Conservation (phyloP, 2,888 invertebrate genomes). For the Meta bourneti region DNA sequence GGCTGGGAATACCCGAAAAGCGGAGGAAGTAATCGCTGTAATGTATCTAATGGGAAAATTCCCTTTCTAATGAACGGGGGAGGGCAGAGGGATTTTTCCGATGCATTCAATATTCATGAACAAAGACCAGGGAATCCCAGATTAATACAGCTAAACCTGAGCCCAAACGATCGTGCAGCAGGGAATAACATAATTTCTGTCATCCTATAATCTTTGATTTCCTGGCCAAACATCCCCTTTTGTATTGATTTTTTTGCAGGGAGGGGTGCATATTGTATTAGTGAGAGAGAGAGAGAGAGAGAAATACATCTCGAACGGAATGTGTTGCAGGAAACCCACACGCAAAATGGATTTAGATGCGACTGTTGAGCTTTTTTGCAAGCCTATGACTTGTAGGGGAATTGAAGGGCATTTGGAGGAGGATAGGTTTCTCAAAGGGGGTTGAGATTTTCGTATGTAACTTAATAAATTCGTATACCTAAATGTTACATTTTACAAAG, state of each 20-base stretch:
- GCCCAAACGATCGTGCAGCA: conserved; percentile 6
- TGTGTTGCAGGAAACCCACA: too few species aligned
- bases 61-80: conserved; percentile 6
- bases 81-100: background rate
- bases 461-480: too few species aligned
- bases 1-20: background rate
- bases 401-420: too few species aligned
- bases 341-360: too few species aligned
- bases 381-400: too few species aligned
- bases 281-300: background rate
- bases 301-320: background rate
- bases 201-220: conserved; percentile 26
- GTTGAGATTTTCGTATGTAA: too few species aligned
- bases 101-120: conserved; percentile 44
- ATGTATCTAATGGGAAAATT: background rate
- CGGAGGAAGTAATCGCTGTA: background rate
- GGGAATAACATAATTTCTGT: conserved; percentile 13
- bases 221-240: background rate
- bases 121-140: background rate
- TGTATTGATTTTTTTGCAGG: conserved; percentile 21
- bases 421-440: too few species aligned
- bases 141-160: conserved; percentile 26
- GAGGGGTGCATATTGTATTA: conserved; percentile 36
- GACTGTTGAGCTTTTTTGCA: too few species aligned
- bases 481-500: too few species aligned